Evolutionary conservation across 2,888 invertebrate species (phyloP), one percentile per base, ranked within the genome.

Genomic region (Suillia variegata): DNA sequence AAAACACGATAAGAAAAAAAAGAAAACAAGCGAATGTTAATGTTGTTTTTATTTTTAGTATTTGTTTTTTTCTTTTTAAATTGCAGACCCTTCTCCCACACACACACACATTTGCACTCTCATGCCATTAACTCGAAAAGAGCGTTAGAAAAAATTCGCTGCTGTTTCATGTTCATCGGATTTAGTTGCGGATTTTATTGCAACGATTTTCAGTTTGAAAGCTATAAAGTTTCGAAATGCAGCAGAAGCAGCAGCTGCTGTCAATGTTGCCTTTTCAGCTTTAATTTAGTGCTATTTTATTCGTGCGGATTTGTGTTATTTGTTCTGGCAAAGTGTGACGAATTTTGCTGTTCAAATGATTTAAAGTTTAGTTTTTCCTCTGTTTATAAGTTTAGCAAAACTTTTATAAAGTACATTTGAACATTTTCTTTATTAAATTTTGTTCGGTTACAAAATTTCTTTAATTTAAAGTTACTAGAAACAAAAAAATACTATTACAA

Each of bases 1-100:
- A 59, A 53, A 53, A 57, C 42, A 56, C 42, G 15, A 61, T n/a
- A 49, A 31, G 50, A 20, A 55, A 61, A 15, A 56, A 13, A 18
- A 38, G 50, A 49, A n/a, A 38, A 38, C 6, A 38, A 38, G 38
- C n/a, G 38, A 10, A n/a, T 38, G 38, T 38, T 38, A 13, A 12
- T n/a, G n/a, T n/a, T n/a, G n/a, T n/a, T n/a, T n/a, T n/a, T n/a
- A n/a, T n/a, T n/a, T n/a, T n/a, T n/a, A n/a, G n/a, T n/a, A n/a
- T n/a, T n/a, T n/a, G n/a, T n/a, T n/a, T n/a, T n/a, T n/a, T n/a
- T n/a, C n/a, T n/a, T n/a, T n/a, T n/a, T n/a, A 26, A 26, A 26
- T 26, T 26, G 26, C 26, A 26, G 26, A 26, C 26, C 5, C 10
- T 26, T 26, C 26, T 26, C 26, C 5, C 26, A 26, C 26, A 26